Conservation (phyloP, 2,888 invertebrate genomes). For the Oligia strigilis region DNA sequence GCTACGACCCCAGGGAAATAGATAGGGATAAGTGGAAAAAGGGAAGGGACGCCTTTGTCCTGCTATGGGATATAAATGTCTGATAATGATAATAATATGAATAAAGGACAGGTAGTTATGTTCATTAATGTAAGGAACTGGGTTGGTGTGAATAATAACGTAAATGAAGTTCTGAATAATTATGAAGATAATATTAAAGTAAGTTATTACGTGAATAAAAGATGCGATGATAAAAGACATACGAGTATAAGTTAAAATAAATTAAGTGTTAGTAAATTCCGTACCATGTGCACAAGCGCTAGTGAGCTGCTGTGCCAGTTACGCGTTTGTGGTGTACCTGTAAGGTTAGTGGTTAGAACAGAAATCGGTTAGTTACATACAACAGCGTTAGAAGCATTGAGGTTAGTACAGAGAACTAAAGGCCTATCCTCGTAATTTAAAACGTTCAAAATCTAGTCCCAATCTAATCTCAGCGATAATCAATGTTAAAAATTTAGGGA, state of each 20-base stretch:
- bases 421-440: background rate
- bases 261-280: slow-evolving; percentile 32
- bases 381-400: background rate
- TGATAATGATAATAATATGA: no score
- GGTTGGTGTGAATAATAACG: background rate
- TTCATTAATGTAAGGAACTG: background rate
- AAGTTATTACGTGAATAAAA: background rate
- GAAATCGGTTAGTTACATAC: slow-evolving; percentile 2
- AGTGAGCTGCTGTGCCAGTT: slow-evolving; percentile 29
- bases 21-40: no score
- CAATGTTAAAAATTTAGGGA: background rate
- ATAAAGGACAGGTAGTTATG: background rate
- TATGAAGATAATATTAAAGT: background rate
- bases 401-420: background rate
- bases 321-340: slow-evolving; percentile 86
- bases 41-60: no score
- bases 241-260: background rate
- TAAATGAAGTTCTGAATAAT: background rate
- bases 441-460: background rate
- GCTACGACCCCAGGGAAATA: no score
- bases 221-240: background rate
- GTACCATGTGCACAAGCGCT: slow-evolving; percentile 43
- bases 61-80: no score
- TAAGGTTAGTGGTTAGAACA: slow-evolving; percentile 63
- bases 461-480: background rate